Evolutionary conservation across 2,888 invertebrate genomes (phyloP), one percentile per base, ranked within the genome.

Genomic region (Litoditis marina): DNA sequence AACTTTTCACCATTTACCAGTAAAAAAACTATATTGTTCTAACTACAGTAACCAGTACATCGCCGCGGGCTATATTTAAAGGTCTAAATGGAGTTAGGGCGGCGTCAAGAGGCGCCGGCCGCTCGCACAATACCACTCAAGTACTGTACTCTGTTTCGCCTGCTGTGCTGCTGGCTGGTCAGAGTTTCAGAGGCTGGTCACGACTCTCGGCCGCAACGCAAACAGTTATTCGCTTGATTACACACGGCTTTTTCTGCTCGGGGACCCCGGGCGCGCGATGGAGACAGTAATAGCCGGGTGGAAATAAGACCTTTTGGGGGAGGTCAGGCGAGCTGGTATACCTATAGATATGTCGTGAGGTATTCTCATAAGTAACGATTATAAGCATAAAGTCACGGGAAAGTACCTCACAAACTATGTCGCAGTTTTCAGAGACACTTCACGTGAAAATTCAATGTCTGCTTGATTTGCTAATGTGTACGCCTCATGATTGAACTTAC

Each of bases 191-290:
- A 47, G 57, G 57, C 57, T 34, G 55, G 55, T 55, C 55, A 55
- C 55, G 55, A 55, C 42, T n/a, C n/a, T n/a, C n/a, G n/a, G n/a
- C n/a, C n/a, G n/a, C n/a, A 44, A 25, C 51, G 52, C 60, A 60
- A 60, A 60, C 44, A 60, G 60, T 60, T 60, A 60, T 60, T 60
- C 53, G 34, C 46, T 60, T 60, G 60, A 60, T 60, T 60, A 53
- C 53, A 34, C 60, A 60, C 25, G 47, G 60, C 44, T 60, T 60
- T 60, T 60, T 60, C 46, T 34, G 28, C 27, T 7, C 27, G 11
- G 6, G 53, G 27, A 36, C 36, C 13, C 2, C 28, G 13, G 30
- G 31, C 13, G 13, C 8, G 28, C 49, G 28, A 28, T 46, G n/a
- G 28, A 25, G 22, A 49, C 44, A 44, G 11, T 13, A 11, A 44